Evolutionary conservation across 2,797 vertebrate genomes (phyloP).

Genomic region (Florisuga fusca): DNA sequence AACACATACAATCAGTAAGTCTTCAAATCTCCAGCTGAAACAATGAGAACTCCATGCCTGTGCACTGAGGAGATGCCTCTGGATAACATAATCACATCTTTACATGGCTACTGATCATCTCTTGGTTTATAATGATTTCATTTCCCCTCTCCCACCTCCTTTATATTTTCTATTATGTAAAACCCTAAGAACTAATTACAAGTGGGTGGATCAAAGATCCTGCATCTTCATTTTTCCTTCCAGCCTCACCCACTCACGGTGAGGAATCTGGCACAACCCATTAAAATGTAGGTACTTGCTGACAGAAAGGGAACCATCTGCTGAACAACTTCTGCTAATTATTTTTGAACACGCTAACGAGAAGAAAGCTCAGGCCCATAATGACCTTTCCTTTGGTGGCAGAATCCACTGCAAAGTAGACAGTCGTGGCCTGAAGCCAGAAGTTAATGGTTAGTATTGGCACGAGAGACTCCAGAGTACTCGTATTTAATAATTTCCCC

Average conservation of each 20-base stretch:
- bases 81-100: conserved; percentile 52
- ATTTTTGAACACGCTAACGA: conserved; percentile 76
- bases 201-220: conserved; percentile 81
- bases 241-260: conserved; percentile 82
- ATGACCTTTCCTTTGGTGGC: conserved; percentile 82
- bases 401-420: conserved; percentile 79
- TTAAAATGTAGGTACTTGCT: conserved; percentile 85
- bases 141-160: conserved; percentile 73
- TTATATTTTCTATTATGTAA: conserved; percentile 74
- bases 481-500: conserved; percentile 81
- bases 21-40: conserved; percentile 50
- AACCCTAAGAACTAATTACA: conserved; percentile 79
- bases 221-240: conserved; percentile 80
- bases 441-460: conserved; percentile 84
- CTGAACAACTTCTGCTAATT: conserved; percentile 85
- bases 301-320: conserved; percentile 91
- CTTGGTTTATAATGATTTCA: conserved; percentile 72
- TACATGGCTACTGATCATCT: conserved; percentile 49
- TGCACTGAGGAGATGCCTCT: background rate
- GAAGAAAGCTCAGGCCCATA: conserved; percentile 77
- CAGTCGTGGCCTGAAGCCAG: conserved; percentile 76
- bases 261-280: conserved; percentile 82
- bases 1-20: conserved; percentile 52
- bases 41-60: conserved; percentile 30
- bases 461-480: conserved; percentile 71